phyloP scores from a whole-genome alignment of 2,113 vertebrate species.

The Malurus alboscapulatus region DNA sequence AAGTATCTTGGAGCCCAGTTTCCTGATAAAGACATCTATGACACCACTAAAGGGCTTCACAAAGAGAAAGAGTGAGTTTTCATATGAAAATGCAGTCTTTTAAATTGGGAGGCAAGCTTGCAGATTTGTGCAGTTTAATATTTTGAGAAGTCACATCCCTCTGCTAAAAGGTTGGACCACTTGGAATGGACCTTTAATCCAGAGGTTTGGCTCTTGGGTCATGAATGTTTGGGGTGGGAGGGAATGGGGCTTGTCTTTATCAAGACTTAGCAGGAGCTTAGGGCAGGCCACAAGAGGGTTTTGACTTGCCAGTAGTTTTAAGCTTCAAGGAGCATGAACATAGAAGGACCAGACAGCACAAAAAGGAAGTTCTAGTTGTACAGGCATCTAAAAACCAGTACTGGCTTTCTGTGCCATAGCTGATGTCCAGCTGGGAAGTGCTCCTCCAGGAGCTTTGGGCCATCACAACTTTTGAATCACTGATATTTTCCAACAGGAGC shows the following conservation, averaged over 20 bases:
- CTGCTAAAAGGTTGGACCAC: background rate
- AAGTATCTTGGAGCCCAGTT: background rate
- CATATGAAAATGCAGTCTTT: background rate
- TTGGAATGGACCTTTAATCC: background rate
- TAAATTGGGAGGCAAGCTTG: background rate
- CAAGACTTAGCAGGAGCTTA: background rate
- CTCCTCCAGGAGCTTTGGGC: background rate
- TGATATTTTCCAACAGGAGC: background rate
- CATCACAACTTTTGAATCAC: rapidly evolving
- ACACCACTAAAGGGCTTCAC: background rate
- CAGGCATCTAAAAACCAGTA: background rate
- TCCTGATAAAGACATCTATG: background rate
- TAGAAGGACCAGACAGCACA: background rate
- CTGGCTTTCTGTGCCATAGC: background rate
- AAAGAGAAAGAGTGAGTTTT: background rate
- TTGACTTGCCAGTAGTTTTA: background rate
- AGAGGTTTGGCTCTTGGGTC: background rate
- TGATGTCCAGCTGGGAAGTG: background rate
- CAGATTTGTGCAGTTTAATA: background rate
- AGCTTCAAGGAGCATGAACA: background rate
- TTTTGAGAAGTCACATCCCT: background rate
- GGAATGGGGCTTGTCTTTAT: background rate
- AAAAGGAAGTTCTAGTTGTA: background rate
- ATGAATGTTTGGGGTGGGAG: background rate
- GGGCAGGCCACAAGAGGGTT: background rate